Evolutionary conservation across 2,797 vertebrate genomes (phyloP).

Genomic region (Percopsis omiscomaycus): DNA sequence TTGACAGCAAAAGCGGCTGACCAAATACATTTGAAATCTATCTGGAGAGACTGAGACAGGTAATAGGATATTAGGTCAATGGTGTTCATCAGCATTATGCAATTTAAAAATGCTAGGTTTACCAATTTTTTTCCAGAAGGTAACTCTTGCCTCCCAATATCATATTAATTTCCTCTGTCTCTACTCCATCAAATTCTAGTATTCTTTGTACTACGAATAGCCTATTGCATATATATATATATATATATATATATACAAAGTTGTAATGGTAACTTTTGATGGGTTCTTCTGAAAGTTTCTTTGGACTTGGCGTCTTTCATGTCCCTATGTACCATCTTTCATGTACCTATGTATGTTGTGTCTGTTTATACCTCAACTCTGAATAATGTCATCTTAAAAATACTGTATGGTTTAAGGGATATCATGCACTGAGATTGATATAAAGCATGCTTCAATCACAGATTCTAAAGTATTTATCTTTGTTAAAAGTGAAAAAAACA

Average conservation of each 20-base stretch:
- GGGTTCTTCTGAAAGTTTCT: too few species aligned
- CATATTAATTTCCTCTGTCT: background rate
- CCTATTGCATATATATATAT: background rate
- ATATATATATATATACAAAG: too few species aligned
- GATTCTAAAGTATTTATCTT: background rate
- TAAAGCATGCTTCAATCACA: background rate
- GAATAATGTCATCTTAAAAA: too few species aligned
- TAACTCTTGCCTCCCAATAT: too few species aligned
- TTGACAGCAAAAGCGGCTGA: background rate
- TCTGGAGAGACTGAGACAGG: background rate
- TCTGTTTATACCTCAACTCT: too few species aligned
- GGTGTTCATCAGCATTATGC: background rate
- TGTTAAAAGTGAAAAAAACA: background rate
- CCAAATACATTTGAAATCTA: background rate
- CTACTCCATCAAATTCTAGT: background rate
- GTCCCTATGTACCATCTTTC: too few species aligned
- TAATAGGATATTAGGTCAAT: background rate
- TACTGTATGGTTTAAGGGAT: background rate
- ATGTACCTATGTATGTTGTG: too few species aligned
- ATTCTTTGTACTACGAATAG: background rate
- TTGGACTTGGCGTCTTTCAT: too few species aligned
- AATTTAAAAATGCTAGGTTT: too few species aligned
- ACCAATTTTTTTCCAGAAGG: too few species aligned
- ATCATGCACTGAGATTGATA: background rate
- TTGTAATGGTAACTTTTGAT: too few species aligned